Percentiles rank a stretch among this genome's conserved stretches.
Conservation (phyloP, 2,113 vertebrate species). For the Phycodurus eques region DNA sequence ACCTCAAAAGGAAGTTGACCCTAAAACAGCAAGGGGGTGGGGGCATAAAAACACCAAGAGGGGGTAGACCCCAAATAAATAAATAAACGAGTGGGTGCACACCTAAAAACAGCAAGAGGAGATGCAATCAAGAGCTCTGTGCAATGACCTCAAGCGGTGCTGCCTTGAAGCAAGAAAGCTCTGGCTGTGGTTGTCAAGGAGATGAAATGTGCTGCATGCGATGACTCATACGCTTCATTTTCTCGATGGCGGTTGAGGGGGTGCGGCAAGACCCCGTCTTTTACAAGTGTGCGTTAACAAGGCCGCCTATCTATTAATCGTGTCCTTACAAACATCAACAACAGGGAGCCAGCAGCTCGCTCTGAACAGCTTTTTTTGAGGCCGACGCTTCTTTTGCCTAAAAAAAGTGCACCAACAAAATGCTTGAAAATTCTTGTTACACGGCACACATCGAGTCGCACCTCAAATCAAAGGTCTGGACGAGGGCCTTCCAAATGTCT, state of each 20-base stretch:
- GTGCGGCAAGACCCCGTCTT: background rate
- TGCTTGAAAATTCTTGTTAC: too few relatives aligned
- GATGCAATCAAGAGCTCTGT: too few relatives aligned
- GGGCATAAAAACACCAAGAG: too few relatives aligned
- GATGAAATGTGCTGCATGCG: background rate
- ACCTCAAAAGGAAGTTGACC: too few relatives aligned
- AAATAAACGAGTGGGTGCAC: too few relatives aligned
- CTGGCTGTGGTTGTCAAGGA: background rate
- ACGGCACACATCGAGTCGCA: too few relatives aligned
- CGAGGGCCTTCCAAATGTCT: background rate
- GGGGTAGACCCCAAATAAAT: too few relatives aligned
- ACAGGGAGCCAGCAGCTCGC: background rate
- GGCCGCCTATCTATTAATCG: background rate
- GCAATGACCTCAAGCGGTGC: background rate
- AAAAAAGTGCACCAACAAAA: too few relatives aligned
- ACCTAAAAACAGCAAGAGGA: background rate
- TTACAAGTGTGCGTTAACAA: background rate
- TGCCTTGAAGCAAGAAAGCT: background rate
- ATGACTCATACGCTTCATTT: conserved; percentile 1
- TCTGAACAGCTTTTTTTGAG: background rate
- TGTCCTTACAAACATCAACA: background rate
- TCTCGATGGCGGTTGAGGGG: background rate
- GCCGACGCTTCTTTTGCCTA: background rate
- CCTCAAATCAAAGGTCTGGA: background rate
- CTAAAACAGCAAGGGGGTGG: too few relatives aligned